A percentile compares a stretch with the other conserved stretches of the same genome.
phyloP scores from a whole-genome alignment of 2,113 vertebrate genomes.

The Phalacrocorax brasilianus region DNA sequence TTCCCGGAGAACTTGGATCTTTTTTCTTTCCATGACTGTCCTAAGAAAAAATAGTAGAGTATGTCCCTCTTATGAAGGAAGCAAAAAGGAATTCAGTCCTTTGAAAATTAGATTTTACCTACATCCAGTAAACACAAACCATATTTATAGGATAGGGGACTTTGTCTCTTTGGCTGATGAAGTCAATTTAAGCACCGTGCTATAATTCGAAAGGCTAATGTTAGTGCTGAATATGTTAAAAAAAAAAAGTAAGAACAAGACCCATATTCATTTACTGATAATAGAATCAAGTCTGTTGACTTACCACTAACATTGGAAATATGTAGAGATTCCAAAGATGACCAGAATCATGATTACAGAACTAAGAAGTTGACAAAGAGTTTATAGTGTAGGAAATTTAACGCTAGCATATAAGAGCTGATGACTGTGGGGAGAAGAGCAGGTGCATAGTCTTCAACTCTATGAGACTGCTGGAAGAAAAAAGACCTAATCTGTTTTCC shows the following conservation, averaged over 20 bases:
- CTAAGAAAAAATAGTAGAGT: not conserved
- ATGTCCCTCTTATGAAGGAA: not conserved
- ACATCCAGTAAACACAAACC: accelerated
- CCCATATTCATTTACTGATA: not conserved
- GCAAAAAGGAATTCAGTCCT: not conserved
- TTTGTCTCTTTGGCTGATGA: not conserved
- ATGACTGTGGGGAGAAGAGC: not conserved
- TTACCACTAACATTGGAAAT: not conserved
- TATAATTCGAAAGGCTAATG: not conserved
- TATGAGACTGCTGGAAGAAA: not conserved
- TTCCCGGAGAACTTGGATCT: not conserved
- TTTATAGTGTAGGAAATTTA: not conserved
- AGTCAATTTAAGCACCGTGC: not conserved
- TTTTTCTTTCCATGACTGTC: not conserved
- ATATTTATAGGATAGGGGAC: not conserved
- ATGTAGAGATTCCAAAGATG: not conserved
- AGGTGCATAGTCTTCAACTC: not conserved
- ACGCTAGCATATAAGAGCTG: not conserved
- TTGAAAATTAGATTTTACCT: not conserved
- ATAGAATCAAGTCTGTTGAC: not conserved
- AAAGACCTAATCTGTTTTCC: not conserved
- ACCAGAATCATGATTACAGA: not conserved
- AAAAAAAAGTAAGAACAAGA: not conserved
- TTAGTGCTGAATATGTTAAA: not conserved
- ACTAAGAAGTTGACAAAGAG: not conserved